A percentile compares a stretch with the other conserved stretches of the same genome.
Evolutionary conservation across 2,797 vertebrate genomes (phyloP).

Genomic region (Tinamus major): DNA sequence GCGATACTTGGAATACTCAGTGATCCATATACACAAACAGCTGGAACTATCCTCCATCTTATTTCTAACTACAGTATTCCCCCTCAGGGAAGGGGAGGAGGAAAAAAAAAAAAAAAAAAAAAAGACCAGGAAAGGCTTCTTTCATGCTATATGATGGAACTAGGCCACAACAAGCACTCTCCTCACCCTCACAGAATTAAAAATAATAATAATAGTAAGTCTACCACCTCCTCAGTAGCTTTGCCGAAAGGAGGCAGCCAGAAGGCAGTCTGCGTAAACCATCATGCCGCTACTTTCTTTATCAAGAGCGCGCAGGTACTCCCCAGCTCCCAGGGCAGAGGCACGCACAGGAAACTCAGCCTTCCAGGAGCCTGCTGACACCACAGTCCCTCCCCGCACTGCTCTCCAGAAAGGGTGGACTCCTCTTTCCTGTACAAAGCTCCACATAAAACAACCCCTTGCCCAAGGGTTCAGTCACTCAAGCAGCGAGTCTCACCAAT

Average conservation of each 20-base stretch:
- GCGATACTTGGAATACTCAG: rapidly evolving
- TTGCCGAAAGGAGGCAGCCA: neutral
- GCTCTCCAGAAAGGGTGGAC: conserved; percentile 1
- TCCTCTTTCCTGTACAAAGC: neutral
- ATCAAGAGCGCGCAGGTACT: neutral
- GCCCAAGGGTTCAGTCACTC: neutral
- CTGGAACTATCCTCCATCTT: neutral
- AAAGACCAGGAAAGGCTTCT: neutral
- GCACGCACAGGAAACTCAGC: neutral
- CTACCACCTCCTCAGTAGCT: neutral
- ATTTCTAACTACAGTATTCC: neutral
- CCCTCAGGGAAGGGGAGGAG: neutral
- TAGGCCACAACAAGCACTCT: neutral
- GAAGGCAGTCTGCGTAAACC: neutral
- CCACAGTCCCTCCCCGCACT: neutral
- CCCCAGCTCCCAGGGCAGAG: neutral
- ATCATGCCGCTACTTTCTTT: neutral
- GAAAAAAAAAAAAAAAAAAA: too few species aligned
- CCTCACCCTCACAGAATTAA: neutral
- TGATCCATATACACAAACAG: neutral
- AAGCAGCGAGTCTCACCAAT: neutral
- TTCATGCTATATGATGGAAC: neutral
- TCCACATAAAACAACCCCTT: rapidly evolving
- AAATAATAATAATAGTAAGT: conserved; percentile 2
- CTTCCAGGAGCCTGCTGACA: conserved; percentile 18